A percentile compares a stretch with the other conserved stretches of the same genome.
Evolutionary conservation across 2,888 invertebrate species (phyloP).

Genomic region (Anthrax anthrax): DNA sequence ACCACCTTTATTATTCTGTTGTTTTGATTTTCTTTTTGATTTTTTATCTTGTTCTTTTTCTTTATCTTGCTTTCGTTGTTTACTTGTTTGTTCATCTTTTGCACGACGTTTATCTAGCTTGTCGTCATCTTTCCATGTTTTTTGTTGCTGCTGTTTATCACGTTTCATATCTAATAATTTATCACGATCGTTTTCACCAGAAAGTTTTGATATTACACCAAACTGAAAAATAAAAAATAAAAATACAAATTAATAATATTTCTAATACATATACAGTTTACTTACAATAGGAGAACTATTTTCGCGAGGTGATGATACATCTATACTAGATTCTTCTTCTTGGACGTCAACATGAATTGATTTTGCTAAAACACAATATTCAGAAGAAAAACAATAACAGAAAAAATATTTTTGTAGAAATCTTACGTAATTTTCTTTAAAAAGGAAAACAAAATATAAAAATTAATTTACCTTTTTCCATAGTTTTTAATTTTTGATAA

Average conservation of each 20-base stretch:
- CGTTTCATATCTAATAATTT: slow-evolving; percentile 44
- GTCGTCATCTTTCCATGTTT: slow-evolving; percentile 49
- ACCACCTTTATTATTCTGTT: slow-evolving; percentile 21
- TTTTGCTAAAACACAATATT: slow-evolving; percentile 14
- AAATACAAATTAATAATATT: background rate
- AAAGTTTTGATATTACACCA: slow-evolving; percentile 38
- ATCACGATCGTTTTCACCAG: slow-evolving; percentile 41
- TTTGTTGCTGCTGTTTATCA: slow-evolving; percentile 43
- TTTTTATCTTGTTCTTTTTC: slow-evolving; percentile 52
- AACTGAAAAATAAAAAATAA: slow-evolving; percentile 25
- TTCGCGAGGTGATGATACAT: slow-evolving; percentile 46
- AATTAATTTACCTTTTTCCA: slow-evolving; percentile 30
- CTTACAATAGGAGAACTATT: slow-evolving; percentile 48
- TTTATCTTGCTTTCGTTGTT: slow-evolving; percentile 40
- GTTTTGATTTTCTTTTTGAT: slow-evolving; percentile 38
- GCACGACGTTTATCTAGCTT: slow-evolving; percentile 52
- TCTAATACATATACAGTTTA: slow-evolving; percentile 1
- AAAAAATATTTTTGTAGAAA: slow-evolving; percentile 11
- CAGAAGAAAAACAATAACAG: slow-evolving; percentile 6
- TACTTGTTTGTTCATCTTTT: slow-evolving; percentile 41
- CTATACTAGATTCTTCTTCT: slow-evolving; percentile 51
- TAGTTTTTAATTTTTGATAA: slow-evolving; percentile 35
- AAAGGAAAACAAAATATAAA: background rate
- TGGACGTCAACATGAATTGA: slow-evolving; percentile 18
- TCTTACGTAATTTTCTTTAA: slow-evolving; percentile 1